Evolutionary conservation across 1,140 invertebrate species (phyloP), one percentile per base, ranked within the genome.

Genomic region (Rhopalosiphum maidis): DNA sequence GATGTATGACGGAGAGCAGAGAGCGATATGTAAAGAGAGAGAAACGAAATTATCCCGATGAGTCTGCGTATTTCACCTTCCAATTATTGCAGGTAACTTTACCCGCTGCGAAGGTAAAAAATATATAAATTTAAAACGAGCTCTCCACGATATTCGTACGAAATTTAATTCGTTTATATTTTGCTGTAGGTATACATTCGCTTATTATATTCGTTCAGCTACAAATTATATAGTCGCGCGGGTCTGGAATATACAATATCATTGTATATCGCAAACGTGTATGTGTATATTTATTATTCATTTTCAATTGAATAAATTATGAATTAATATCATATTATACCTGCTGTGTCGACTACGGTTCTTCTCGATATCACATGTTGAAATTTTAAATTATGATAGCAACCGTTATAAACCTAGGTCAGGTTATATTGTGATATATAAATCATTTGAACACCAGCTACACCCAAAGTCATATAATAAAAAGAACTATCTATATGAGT

Each of bases 261-360:
- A 54, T 89, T 89, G 48, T 89, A 89, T 4, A 89, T 9, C 46
- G 46, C 43, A 0, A 2, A 18, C 43, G 18, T n/a, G 35, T 35
- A 37, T 23, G 30, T n/a, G 46, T 21, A 8, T 7, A 88, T 89
- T 89, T 89, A 89, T 54, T 89, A 89, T 89, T 89, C 18, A 89
- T 89, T 89, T 89, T 54, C 87, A 89, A 89, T 89, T 54, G 48
- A 89, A 89, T 89, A 54, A 35, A 89, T 37, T 54, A 54, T 35
- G 87, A n/a, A 86, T n/a, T 41, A 85, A 37, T 85, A 85, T 41
- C 30, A 48, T 48, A 87, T 87, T n/a, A 48, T 48, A 48, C 30
- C 43, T 21, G n/a, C 30, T 46, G 1, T 7, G 15, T n/a, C 86
- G 86, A 46, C 37, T 83, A 22, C 23, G 22, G 83, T 41, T 85